Evolutionary conservation across 1,140 invertebrate genomes (phyloP).

Genomic region (Phthorimaea operculella): DNA sequence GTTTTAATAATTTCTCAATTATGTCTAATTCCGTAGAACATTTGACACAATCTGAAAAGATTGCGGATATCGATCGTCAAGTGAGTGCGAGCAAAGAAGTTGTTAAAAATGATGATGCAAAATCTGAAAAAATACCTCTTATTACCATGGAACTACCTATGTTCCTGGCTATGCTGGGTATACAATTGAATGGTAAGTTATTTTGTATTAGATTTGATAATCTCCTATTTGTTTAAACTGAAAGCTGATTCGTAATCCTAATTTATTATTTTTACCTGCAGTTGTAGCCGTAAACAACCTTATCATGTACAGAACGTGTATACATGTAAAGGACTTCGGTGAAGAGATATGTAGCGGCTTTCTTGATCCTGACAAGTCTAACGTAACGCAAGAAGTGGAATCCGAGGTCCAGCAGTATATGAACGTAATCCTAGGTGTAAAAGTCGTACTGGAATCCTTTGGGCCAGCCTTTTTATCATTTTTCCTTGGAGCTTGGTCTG

Average conservation of each 20-base stretch:
- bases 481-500: conserved; percentile 80
- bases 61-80: too few species aligned
- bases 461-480: conserved; percentile 72
- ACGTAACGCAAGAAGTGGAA: conserved; percentile 68
- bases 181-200: too few species aligned
- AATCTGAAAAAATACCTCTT: too few species aligned
- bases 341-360: conserved; percentile 42
- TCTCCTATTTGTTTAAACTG: too few species aligned
- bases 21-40: too few species aligned
- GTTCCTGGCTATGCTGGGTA: too few species aligned
- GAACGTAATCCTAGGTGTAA: conserved; percentile 69
- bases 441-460: conserved; percentile 71
- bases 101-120: too few species aligned
- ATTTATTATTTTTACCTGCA: conserved; percentile 19
- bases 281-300: conserved; percentile 51
- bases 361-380: conserved; percentile 38
- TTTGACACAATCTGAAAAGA: too few species aligned
- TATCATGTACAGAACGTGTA: conserved; percentile 49
- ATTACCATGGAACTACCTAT: too few species aligned
- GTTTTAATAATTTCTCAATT: too few species aligned
- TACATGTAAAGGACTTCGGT: conserved; percentile 38
- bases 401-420: conserved; percentile 72
- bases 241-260: neutral
- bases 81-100: too few species aligned
- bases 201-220: too few species aligned